These are phyloP conservation scores for Cyclophora punctaria DNA, from an alignment of 2,888 invertebrate species.

Conservation along the genomic window DNA sequence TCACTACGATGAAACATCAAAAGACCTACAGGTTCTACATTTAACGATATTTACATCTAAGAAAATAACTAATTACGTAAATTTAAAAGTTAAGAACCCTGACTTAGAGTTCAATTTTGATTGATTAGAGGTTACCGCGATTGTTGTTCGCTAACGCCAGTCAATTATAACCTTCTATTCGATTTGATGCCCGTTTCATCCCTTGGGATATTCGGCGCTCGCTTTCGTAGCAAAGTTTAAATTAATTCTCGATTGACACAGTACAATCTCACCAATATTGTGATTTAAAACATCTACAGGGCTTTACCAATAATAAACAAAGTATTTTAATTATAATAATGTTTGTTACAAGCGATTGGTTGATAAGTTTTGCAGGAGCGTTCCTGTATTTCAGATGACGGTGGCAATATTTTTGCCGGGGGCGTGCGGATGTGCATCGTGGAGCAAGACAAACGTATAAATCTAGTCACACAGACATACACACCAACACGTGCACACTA, in stretches of 20 bases:
- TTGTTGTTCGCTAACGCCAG: conserved; percentile 50
- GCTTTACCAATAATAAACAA: conserved; percentile 36
- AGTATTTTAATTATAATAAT: conserved; percentile 21
- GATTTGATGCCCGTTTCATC: conserved; percentile 65
- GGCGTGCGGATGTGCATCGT: conserved; percentile 37
- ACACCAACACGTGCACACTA: conserved; percentile 41
- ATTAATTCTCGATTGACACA: conserved; percentile 70
- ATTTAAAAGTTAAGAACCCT: conserved; percentile 21
- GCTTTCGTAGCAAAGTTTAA: conserved; percentile 68
- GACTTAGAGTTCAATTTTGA: conserved; percentile 43
- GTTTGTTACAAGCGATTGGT: conserved; percentile 9
- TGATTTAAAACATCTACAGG: conserved; percentile 51
- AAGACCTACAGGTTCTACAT: conserved; percentile 32
- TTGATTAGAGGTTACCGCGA: conserved; percentile 35
- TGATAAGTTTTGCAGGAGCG: conserved; percentile 5
- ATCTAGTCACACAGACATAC: conserved; percentile 47
- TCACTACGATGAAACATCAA: conserved; percentile 55
- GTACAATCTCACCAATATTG: conserved; percentile 51
- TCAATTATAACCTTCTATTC: conserved; percentile 70
- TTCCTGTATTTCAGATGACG: conserved; percentile 18
- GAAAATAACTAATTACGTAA: conserved; percentile 11
- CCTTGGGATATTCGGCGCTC: conserved; percentile 54
- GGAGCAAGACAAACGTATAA: conserved; percentile 50
- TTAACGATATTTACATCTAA: conserved; percentile 32
- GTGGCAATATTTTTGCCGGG: conserved; percentile 37